Evolutionary conservation across 2,113 vertebrate species (phyloP), one percentile per base, ranked within the genome.

Genomic region (Serinus canaria): DNA sequence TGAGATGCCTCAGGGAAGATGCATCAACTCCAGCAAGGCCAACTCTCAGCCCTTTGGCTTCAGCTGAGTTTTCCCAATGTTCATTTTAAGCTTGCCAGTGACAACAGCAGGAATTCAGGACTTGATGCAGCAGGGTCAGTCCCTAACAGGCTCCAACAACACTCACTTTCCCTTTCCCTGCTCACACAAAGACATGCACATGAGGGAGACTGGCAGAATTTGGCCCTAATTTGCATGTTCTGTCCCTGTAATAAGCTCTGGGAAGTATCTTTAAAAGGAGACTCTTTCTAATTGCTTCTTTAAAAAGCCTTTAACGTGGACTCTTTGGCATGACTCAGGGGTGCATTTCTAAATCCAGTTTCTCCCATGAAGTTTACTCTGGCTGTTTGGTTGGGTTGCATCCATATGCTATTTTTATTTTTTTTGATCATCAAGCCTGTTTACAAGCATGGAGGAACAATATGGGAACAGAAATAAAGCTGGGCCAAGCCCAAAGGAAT

Each of bases 381-480:
- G 69, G 23, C 53, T 84, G 39, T 82, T 87, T 35, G 23, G 58
- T 58, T 82, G 89, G 80, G 69, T 50, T 33, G 46, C 47, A 73
- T 92, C 41, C 91, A 76, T 31, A 22, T 15, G 41, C 94, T 94
- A 88, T 93, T 96, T 93, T 90, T 89, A 53, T 17, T 66, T 62
- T 55, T 91, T 67, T 39, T 63, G 21, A 66, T 92, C 95, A 87
- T 24, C 68, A 25, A 47, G 89, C 28, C 80, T 89, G 80, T 92
- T 94, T 96, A 69, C 83, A 67, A 67, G 78, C 53, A 28, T 1
- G 37, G 52, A 89, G 83, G 79, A 87, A 92, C 94, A 96, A 94
- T 79, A 94, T 67, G 78, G 89, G 87, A 89, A 89, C 86, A 96
- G 94, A 93, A 96, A 89, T 89, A 92, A 84, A 79, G 70, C 81